Evolutionary conservation across 2,113 vertebrate genomes (phyloP), one percentile per base, ranked within the genome.

Genomic region (Pteruthius melanotis): DNA sequence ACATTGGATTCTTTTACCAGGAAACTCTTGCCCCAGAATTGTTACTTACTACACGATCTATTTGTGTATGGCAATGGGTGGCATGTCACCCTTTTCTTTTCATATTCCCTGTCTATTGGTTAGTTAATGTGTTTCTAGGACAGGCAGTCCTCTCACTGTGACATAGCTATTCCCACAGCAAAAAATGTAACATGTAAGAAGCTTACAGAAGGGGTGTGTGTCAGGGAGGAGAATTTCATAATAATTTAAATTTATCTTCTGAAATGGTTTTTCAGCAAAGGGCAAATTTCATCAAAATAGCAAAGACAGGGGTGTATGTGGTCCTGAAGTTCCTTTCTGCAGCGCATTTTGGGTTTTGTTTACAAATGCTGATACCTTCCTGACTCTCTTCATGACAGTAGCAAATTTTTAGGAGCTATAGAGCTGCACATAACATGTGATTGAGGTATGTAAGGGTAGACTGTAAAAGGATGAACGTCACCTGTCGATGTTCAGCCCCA

Each of bases 111-210:
- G 7, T 7, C 60, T 77, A 12, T 75, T 50, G 33, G 83, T 57
- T 72, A 64, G 83, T 76, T 94, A 86, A 70, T 93, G n/a, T 79
- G 80, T 94, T 97, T 97, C 92, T 93, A 79, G 96, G 87, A 80
- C 87, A 71, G 45, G 12, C 15, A 57, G 45, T 63, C 49, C 39
- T 90, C 44, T 92, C 35, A 12, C 61, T 91, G 87, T 92, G 75
- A 45, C 64, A 68, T 19, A 85, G 64, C n/a, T 90, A 88, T 94
- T 87, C 60, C 90, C 78, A 65, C n/a, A 83, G 83, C 85, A 87
- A 85, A 74, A 85, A 80, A 31, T 1, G 4, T 33, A 78, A 52
- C 31, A 37, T 2, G 3, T 57, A 56, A 89, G 63, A 83, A 66
- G 37, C 33, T 78, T 39, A 45, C 44, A 79, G 75, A 68, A 90